Evolutionary conservation across 2,113 vertebrate species (phyloP).

Genomic region (Elachura formosa): DNA sequence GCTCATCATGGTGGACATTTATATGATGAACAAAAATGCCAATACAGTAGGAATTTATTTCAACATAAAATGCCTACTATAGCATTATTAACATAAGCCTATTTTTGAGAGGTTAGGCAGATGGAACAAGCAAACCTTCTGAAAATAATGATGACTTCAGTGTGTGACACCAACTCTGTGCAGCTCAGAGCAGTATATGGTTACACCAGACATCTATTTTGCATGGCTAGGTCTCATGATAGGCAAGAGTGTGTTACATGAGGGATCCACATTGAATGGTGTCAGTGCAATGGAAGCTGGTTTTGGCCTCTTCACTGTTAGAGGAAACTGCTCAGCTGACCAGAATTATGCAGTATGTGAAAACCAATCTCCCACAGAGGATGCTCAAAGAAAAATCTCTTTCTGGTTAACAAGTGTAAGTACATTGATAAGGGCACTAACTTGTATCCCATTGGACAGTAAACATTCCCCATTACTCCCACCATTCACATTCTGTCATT

Average conservation of each 20-base stretch:
- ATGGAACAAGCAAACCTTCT: neutral
- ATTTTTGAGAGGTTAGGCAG: neutral
- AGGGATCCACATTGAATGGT: neutral
- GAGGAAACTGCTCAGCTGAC: conserved; percentile 8
- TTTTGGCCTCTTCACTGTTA: neutral
- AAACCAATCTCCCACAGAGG: neutral
- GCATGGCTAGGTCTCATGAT: neutral
- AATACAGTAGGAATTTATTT: neutral
- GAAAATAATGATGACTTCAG: conserved; percentile 57
- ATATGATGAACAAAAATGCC: neutral
- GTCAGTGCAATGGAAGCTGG: neutral
- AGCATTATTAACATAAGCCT: neutral
- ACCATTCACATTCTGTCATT: neutral
- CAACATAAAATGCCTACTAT: neutral
- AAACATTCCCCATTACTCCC: neutral
- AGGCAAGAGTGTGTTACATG: neutral
- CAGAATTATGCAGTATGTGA: neutral
- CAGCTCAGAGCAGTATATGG: neutral
- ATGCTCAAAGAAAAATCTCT: neutral
- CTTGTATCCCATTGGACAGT: neutral
- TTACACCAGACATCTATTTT: conserved; percentile 33
- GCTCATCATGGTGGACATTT: neutral
- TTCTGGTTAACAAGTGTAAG: neutral
- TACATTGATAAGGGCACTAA: neutral
- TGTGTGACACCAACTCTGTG: neutral